Evolutionary conservation across 2,113 vertebrate genomes (phyloP), one percentile per base, ranked within the genome.

Genomic region (Hydrochoerus hydrochaeris): DNA sequence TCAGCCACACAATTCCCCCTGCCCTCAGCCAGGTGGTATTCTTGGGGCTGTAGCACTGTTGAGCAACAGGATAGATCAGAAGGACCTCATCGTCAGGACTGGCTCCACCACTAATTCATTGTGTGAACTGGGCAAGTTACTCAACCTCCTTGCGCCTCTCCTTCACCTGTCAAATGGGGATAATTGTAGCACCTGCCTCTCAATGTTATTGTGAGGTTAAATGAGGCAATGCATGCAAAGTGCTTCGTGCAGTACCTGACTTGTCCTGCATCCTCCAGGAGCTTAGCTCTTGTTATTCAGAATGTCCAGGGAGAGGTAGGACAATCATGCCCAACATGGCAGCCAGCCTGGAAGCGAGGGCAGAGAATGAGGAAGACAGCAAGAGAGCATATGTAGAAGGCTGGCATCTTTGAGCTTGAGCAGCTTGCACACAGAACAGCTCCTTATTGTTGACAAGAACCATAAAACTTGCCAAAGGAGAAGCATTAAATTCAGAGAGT

Each of bases 91-190:
- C 71, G n/a, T 88, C 73, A 82, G 46, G 12, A 19, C 77, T 0
- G 32, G 38, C 83, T 83, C 30, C 30, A 20, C 83, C 60, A 32
- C 46, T 19, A 22, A 85, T 69, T 88, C 17, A 14, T 52, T 69
- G 19, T 63, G 78, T 87, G 77, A 87, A 11, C 73, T 46, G 63
- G 32, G 46, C 73, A 94, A 81, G 65, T 91, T 89, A 58, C 95
- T 88, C 90, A 88, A 78, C 52, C 65, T 82, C 90, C 93, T 44
- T 10, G 38, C 78, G 73, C 46, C 80, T 96, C 73, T 73, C 52
- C 73, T 93, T 86, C 92, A 84, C 88, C 65, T 94, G 84, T 65
- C 86, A 92, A 80, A 77, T 96, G 71, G 93, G 67, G 78, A 91
- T 91, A 91, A 86, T 78, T 78, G 60, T 52, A 75, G 83, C 80